Percentiles rank a stretch among this genome's conserved stretches.
Evolutionary conservation across 2,113 vertebrate genomes (phyloP).

Genomic region (Phylloscopus whistleri): DNA sequence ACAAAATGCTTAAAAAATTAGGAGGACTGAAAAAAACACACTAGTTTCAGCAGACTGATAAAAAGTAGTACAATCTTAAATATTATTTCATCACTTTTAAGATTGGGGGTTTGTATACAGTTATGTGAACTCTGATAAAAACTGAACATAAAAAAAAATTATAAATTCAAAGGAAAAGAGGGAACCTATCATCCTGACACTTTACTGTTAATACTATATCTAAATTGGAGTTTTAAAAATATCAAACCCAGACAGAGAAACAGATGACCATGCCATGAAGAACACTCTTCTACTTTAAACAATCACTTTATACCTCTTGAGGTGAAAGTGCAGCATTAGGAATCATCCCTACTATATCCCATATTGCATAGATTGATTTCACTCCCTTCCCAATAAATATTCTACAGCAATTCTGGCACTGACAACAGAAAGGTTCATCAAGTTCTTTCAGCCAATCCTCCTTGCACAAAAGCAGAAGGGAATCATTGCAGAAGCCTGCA

Average conservation of each 20-base stretch:
- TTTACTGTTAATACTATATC: not conserved
- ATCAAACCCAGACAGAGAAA: not conserved
- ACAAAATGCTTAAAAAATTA: not conserved
- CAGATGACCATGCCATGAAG: not conserved
- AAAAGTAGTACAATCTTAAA: not conserved
- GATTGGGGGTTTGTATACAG: rapidly evolving
- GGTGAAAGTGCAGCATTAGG: not conserved
- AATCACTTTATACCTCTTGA: not conserved
- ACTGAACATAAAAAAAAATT: not conserved
- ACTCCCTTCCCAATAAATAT: not conserved
- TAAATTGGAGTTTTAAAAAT: not conserved
- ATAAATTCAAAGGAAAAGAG: not conserved
- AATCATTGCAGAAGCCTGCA: not conserved
- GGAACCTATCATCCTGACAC: not conserved
- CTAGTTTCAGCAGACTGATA: not conserved
- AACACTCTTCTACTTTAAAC: not conserved
- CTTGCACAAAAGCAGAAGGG: not conserved
- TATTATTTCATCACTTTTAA: not conserved
- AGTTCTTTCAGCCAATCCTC: not conserved
- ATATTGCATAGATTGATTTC: not conserved
- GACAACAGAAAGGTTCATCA: not conserved
- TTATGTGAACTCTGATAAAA: not conserved
- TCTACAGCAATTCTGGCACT: not conserved
- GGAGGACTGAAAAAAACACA: not conserved
- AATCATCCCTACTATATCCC: not conserved